Conservation (phyloP, 2,113 vertebrate species). For the Naja naja region DNA sequence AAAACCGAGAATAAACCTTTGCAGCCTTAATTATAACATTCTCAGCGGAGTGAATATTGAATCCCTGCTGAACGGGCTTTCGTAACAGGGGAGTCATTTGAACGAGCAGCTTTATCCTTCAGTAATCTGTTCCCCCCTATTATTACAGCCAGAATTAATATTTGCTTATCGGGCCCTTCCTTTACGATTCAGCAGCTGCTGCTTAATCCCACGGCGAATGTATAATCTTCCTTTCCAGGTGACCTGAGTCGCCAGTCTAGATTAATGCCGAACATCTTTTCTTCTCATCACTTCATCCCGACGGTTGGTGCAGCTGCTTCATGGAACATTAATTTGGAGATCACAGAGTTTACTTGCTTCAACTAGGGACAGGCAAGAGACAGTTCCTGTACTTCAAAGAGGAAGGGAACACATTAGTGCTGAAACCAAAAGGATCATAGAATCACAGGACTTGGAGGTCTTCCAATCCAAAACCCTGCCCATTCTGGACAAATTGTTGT, state of each 20-base stretch:
- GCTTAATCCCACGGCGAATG: conserved; percentile 12
- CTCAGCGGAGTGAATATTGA: neutral
- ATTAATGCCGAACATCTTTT: conserved; percentile 1
- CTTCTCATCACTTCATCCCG: neutral
- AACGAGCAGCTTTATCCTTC: conserved; percentile 11
- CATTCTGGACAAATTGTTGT: too few species aligned
- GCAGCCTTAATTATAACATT: neutral
- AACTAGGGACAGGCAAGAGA: neutral
- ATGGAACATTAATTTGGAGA: neutral
- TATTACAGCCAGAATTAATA: conserved; percentile 13
- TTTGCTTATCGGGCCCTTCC: conserved; percentile 19
- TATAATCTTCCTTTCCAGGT: conserved; percentile 31
- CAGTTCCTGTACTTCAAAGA: neutral
- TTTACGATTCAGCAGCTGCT: neutral
- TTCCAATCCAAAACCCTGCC: neutral
- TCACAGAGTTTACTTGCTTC: neutral
- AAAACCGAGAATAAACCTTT: neutral
- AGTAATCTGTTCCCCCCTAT: conserved; percentile 9
- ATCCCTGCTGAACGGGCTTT: neutral
- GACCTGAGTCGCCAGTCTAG: neutral
- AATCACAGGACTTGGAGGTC: neutral
- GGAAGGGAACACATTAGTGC: neutral
- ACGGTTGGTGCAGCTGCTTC: neutral
- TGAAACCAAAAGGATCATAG: neutral
- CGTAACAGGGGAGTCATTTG: neutral